Conservation (phyloP, 2,888 invertebrate species). For the Machimus rusticus region DNA sequence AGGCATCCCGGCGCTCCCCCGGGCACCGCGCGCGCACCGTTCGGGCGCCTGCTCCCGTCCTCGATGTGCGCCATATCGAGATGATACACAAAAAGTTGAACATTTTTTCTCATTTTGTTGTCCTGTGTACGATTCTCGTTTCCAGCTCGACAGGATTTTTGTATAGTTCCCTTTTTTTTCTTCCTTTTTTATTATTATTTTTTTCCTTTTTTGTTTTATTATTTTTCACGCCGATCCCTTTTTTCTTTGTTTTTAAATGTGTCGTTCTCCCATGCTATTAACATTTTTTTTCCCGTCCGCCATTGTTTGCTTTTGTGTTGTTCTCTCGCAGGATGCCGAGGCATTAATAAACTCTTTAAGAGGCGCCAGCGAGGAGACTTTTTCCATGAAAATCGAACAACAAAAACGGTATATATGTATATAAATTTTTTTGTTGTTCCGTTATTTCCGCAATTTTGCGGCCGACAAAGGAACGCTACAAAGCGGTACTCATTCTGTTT, state of each 20-base stretch:
- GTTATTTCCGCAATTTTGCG: not conserved
- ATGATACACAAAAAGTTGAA: constrained; percentile 18
- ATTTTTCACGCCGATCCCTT: not conserved
- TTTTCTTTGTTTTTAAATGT: constrained; percentile 25
- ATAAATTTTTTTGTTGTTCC: not conserved
- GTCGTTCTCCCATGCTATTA: constrained; percentile 16
- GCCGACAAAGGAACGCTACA: not conserved
- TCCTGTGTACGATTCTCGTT: constrained; percentile 25
- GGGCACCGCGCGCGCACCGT: not conserved
- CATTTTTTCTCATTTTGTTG: constrained; percentile 27
- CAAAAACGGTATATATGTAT: not conserved
- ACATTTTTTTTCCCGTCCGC: constrained; percentile 9
- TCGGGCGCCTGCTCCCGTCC: not conserved
- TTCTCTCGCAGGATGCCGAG: not conserved
- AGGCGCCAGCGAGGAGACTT: not conserved
- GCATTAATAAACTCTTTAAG: constrained; percentile 26
- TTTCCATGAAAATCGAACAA: not conserved
- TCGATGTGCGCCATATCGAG: constrained; percentile 8
- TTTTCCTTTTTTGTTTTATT: not conserved
- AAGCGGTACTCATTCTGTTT: not conserved
- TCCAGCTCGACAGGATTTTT: not conserved
- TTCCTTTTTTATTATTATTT: not conserved
- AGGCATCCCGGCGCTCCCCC: not conserved
- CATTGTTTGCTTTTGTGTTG: constrained; percentile 36
- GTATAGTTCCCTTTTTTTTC: not conserved